Conservation (phyloP, 2,888 invertebrate species). For the Gisinianus flammeolus region DNA sequence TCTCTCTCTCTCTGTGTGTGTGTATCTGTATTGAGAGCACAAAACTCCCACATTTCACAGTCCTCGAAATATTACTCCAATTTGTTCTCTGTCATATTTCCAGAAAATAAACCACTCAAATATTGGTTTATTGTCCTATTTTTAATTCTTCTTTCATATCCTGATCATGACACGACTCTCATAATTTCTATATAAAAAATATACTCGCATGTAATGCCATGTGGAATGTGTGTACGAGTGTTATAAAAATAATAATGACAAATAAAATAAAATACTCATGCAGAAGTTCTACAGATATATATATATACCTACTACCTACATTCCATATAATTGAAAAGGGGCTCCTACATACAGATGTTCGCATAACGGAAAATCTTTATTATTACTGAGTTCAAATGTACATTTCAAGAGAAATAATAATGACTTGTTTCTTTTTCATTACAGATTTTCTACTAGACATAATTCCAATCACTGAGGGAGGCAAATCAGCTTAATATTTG, state of each 20-base stretch:
- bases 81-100: not conserved
- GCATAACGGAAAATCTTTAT: not conserved
- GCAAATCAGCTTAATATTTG: constrained; percentile 13
- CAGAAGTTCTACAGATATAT: not conserved
- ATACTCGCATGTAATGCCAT: not conserved
- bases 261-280: not conserved
- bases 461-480: not conserved
- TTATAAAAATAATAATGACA: no score
- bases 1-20: no score
- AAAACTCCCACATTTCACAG: constrained; percentile 1
- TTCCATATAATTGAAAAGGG: no score
- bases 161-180: no score
- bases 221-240: not conserved
- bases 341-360: not conserved
- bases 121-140: not conserved
- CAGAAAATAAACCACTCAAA: not conserved
- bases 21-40: no score
- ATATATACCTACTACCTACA: not conserved
- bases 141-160: not conserved
- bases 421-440: not conserved
- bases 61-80: not conserved
- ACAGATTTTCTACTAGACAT: not conserved
- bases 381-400: not conserved
- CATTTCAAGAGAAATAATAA: not conserved
- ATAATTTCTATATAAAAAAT: not conserved